phyloP scores from a whole-genome alignment of 2,113 vertebrate genomes.

The Leucosticte australis region DNA sequence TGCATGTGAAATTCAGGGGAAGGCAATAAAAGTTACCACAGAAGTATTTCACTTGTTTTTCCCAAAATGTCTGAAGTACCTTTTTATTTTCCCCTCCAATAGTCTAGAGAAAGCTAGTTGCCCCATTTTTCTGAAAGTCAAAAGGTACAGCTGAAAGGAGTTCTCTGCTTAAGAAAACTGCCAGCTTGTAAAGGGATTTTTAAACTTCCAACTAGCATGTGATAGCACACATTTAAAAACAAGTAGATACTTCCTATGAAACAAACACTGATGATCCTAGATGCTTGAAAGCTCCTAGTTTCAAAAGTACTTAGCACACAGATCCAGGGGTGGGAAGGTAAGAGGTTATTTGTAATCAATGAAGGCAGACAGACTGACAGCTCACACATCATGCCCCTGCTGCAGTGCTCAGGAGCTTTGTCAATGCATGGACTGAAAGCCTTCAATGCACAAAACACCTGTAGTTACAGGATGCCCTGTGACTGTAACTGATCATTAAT shows the following conservation, averaged over 20 bases:
- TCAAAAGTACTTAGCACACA: neutral
- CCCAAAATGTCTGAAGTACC: neutral
- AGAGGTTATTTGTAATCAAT: neutral
- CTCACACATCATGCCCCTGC: accelerated
- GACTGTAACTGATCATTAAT: neutral
- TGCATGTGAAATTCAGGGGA: neutral
- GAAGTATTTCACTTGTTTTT: no score
- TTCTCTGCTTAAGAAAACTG: neutral
- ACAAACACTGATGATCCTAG: neutral
- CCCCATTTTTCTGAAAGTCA: neutral
- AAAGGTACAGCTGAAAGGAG: neutral
- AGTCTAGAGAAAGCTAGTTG: neutral
- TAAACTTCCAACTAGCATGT: neutral
- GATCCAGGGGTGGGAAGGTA: neutral
- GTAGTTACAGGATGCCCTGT: neutral
- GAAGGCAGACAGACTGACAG: neutral
- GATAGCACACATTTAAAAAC: neutral
- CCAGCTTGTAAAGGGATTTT: neutral
- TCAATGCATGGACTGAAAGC: neutral
- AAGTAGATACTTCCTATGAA: neutral
- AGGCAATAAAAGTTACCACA: neutral
- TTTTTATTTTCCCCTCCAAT: neutral
- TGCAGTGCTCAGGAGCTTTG: accelerated
- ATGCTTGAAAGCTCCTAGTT: neutral
- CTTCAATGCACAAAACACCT: neutral